These are phyloP conservation scores for Poecile montanus DNA, from an alignment of 2,797 vertebrate genomes.

Conservation along the genomic window DNA sequence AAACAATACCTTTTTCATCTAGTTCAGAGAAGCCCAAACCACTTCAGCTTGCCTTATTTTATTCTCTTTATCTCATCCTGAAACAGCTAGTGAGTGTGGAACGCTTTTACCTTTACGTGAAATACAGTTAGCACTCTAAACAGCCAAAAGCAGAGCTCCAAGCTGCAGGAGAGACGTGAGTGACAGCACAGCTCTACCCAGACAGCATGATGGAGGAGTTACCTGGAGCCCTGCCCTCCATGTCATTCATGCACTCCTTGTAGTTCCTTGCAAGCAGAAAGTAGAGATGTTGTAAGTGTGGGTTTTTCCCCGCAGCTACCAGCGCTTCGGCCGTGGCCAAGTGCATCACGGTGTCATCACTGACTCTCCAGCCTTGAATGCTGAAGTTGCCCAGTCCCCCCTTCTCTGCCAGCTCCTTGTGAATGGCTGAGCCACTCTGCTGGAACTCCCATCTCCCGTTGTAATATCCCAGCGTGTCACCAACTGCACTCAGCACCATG, in stretches of 20 bases:
- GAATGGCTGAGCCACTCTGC: constrained; percentile 69
- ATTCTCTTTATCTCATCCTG: neutral
- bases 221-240: constrained; percentile 82
- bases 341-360: constrained; percentile 85
- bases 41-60: neutral
- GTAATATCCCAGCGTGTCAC: constrained; percentile 77
- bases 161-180: neutral
- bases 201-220: neutral
- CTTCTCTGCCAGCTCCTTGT: constrained; percentile 71
- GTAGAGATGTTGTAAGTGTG: constrained; percentile 60
- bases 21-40: neutral
- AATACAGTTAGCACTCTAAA: neutral
- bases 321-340: constrained; percentile 82
- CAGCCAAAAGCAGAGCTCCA: neutral
- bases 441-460: constrained; percentile 79
- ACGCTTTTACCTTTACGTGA: neutral
- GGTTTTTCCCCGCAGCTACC: constrained; percentile 45
- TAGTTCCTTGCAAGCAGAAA: constrained; percentile 77
- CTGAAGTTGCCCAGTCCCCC: constrained; percentile 76
- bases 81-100: neutral
- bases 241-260: constrained; percentile 81
- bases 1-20: neutral
- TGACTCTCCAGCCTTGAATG: constrained; percentile 74
- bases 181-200: neutral
- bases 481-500: constrained; percentile 80